Percentiles rank a stretch among this genome's conserved stretches.
These are phyloP conservation scores for Enteromius paludinosus DNA, from an alignment of 2,797 vertebrate genomes.

Conservation along the genomic window DNA sequence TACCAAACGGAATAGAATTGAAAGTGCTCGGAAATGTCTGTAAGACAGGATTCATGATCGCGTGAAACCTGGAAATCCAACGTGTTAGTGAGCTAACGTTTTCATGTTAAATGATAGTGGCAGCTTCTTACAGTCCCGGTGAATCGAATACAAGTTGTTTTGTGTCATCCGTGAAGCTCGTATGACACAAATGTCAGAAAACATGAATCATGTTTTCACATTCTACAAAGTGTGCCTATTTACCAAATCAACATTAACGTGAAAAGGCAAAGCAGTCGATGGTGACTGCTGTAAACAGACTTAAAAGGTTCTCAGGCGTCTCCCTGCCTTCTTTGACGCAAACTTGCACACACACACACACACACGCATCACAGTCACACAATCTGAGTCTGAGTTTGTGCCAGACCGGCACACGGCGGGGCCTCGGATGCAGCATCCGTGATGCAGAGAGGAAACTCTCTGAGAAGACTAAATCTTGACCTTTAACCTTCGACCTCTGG, in stretches of 20 bases:
- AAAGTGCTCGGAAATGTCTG: constrained; percentile 31
- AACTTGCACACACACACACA: background rate
- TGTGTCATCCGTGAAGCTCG: constrained; percentile 62
- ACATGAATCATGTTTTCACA: constrained; percentile 69
- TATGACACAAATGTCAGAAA: constrained; percentile 73
- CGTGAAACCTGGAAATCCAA: constrained; percentile 37
- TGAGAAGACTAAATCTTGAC: constrained; percentile 57
- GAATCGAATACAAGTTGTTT: constrained; percentile 46
- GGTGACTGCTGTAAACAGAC: constrained; percentile 67
- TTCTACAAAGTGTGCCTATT: constrained; percentile 66
- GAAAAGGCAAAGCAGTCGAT: constrained; percentile 67
- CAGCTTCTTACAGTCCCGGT: constrained; percentile 48
- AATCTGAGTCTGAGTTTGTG: constrained; percentile 51
- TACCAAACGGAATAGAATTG: constrained; percentile 43
- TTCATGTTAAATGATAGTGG: constrained; percentile 46
- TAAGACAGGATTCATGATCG: constrained; percentile 27
- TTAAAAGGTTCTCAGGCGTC: constrained; percentile 54
- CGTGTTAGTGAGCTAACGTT: constrained; percentile 32
- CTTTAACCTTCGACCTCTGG: constrained; percentile 46
- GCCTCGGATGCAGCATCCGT: constrained; percentile 40
- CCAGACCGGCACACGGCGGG: constrained; percentile 42
- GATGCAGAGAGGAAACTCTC: constrained; percentile 48
- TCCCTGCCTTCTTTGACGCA: constrained; percentile 36
- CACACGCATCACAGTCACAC: constrained; percentile 20
- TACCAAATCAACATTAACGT: constrained; percentile 68